Conservation (phyloP, 1,140 invertebrate genomes). For the Drosophila simulans region DNA sequence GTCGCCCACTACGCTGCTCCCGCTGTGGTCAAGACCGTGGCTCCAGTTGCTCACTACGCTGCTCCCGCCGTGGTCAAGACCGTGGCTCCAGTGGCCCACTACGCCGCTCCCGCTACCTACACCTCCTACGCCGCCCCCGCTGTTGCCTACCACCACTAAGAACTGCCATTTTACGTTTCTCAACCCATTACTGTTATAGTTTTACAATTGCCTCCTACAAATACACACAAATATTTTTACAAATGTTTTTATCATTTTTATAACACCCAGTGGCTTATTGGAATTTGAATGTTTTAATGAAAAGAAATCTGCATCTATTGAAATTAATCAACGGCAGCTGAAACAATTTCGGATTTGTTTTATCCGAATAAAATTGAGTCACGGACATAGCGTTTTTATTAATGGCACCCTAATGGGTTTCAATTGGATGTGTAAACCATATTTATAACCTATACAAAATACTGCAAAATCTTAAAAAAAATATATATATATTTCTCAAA, state of each 20-base stretch:
- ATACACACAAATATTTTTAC: slow-evolving; percentile 17
- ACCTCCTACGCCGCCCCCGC: slow-evolving; percentile 26
- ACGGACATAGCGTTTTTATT: not conserved
- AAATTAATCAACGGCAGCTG: not conserved
- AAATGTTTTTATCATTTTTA: not conserved
- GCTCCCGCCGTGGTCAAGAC: slow-evolving; percentile 58
- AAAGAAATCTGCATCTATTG: not conserved
- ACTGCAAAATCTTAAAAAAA: too few relatives aligned
- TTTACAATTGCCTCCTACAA: slow-evolving; percentile 30
- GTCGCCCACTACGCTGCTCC: slow-evolving; percentile 41
- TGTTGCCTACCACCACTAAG: slow-evolving; percentile 72
- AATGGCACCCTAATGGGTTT: too few relatives aligned
- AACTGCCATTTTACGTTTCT: slow-evolving; percentile 4
- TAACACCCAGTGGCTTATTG: too few relatives aligned
- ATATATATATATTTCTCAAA: too few relatives aligned
- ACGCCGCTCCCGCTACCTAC: slow-evolving; percentile 49
- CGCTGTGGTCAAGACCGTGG: slow-evolving; percentile 38
- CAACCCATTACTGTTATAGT: slow-evolving; percentile 43
- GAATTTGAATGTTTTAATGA: not conserved
- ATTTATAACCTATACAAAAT: too few relatives aligned
- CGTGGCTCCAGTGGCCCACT: slow-evolving; percentile 47
- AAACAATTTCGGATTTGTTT: not conserved
- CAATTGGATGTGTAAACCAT: too few relatives aligned
- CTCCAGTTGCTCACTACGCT: slow-evolving; percentile 54
- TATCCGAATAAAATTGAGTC: not conserved